These are phyloP conservation scores for Thermophis baileyi DNA, from an alignment of 2,113 vertebrate genomes.

Conservation along the genomic window DNA sequence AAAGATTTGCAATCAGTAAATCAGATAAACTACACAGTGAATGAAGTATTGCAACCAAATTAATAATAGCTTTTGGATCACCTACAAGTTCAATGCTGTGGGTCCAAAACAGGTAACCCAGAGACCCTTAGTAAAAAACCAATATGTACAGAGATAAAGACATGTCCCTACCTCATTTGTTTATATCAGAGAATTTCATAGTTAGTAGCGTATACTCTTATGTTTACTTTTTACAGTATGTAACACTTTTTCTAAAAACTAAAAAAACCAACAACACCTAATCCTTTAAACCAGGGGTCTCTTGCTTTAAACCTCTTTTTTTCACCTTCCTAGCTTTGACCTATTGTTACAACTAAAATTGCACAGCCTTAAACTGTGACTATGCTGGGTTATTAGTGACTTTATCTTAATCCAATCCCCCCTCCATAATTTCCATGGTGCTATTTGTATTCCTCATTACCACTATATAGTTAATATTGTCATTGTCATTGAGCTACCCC, in stretches of 20 bases:
- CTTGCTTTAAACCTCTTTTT: neutral
- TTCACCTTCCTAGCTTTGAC: neutral
- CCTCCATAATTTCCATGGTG: neutral
- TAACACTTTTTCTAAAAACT: neutral
- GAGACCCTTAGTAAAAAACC: neutral
- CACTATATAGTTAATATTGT: neutral
- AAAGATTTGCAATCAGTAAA: neutral
- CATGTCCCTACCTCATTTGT: neutral
- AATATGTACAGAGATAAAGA: neutral
- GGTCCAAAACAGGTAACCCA: neutral
- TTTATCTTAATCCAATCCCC: neutral
- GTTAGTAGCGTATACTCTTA: neutral
- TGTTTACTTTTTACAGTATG: neutral
- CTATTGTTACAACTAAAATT: neutral
- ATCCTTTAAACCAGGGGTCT: neutral
- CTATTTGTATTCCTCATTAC: neutral
- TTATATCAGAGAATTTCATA: neutral
- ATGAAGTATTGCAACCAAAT: neutral
- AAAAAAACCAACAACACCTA: neutral
- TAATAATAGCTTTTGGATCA: neutral
- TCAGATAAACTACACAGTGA: neutral
- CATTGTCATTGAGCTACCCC: neutral
- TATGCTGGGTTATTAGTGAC: neutral
- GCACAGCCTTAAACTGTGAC: neutral
- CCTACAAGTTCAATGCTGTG: neutral